Conservation (phyloP, 2,888 invertebrate species). For the Notodromas monacha region DNA sequence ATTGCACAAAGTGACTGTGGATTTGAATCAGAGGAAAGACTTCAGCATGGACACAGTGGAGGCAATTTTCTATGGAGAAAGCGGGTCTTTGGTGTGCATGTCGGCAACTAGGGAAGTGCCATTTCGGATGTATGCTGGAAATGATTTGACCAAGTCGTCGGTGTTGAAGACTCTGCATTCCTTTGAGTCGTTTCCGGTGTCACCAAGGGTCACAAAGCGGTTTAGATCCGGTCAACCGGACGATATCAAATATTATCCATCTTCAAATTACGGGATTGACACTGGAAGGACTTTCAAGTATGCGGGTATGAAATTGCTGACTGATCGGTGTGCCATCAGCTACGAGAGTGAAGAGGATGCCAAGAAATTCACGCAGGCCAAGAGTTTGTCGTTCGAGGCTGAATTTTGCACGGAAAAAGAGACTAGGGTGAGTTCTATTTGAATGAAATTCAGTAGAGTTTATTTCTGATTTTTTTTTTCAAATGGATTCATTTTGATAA, state of each 20-base stretch:
- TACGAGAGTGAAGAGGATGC: too few relatives aligned
- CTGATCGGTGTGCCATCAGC: too few relatives aligned
- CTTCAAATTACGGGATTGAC: slow-evolving; percentile 66
- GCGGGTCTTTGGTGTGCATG: slow-evolving; percentile 69
- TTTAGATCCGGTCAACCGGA: background rate
- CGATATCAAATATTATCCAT: slow-evolving; percentile 43
- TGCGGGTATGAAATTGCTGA: too few relatives aligned
- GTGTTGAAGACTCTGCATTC: background rate
- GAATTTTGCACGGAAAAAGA: too few relatives aligned
- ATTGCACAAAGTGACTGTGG: slow-evolving; percentile 17
- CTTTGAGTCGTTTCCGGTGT: background rate
- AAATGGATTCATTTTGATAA: too few relatives aligned
- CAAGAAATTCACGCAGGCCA: too few relatives aligned
- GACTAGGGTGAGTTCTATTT: too few relatives aligned
- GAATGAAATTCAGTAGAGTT: too few relatives aligned
- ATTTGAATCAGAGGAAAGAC: slow-evolving; percentile 60
- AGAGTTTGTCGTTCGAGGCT: too few relatives aligned
- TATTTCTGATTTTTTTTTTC: too few relatives aligned
- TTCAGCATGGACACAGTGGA: slow-evolving; percentile 72
- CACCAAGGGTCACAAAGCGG: too few relatives aligned
- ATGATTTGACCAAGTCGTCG: slow-evolving; percentile 29
- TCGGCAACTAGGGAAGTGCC: slow-evolving; percentile 62
- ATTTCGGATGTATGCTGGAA: slow-evolving; percentile 70
- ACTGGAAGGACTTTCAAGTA: slow-evolving; percentile 80
- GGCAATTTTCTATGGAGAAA: slow-evolving; percentile 67